Conservation (phyloP, 1,140 invertebrate species). For the Papilio dardanus region DNA sequence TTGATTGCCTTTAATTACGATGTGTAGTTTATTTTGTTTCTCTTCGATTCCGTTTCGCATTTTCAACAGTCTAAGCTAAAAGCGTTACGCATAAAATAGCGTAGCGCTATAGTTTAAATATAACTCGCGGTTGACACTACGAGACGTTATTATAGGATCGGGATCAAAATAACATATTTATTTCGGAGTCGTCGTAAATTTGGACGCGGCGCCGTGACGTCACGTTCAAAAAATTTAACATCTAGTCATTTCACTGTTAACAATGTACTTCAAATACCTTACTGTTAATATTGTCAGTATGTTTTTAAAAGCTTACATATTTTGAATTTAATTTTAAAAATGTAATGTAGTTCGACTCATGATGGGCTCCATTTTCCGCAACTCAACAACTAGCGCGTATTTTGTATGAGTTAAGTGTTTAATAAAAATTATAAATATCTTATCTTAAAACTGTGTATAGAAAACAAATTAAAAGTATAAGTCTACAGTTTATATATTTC, state of each 20-base stretch:
- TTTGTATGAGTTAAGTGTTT: no score
- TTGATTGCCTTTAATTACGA: neutral
- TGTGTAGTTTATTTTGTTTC: neutral
- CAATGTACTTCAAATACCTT: neutral
- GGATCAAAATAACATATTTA: conserved; percentile 22
- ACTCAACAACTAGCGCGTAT: no score
- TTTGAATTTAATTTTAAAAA: no score
- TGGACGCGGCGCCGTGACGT: neutral
- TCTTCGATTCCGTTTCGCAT: neutral
- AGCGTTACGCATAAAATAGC: neutral
- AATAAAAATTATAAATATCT: no score
- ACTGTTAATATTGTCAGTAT: neutral
- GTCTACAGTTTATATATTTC: no score
- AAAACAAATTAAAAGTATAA: no score
- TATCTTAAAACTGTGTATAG: no score
- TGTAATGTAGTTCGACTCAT: no score
- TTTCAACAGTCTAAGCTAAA: neutral
- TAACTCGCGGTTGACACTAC: neutral
- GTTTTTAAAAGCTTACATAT: no score
- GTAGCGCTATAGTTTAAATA: conserved; percentile 7
- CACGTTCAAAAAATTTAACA: neutral
- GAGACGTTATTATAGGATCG: neutral
- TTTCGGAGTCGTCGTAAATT: neutral
- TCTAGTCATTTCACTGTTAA: neutral
- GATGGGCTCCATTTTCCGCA: no score